Base-by-base conservation (phyloP, 2,888 invertebrate species). In the Drosophila leonis region DNA sequence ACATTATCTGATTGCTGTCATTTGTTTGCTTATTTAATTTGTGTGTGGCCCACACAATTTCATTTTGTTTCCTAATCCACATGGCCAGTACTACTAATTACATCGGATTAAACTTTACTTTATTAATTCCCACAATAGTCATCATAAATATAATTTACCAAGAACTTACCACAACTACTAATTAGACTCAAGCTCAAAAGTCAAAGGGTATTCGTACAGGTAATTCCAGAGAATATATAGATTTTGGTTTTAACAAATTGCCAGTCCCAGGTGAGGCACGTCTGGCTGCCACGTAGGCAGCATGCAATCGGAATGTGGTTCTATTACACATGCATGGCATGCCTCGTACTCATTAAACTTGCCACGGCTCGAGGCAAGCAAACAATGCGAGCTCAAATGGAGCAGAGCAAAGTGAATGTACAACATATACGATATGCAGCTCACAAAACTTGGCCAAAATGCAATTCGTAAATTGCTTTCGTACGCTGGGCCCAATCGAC, bases 381-480 rank as follows among this genome's bases (percentile, higher is more conserved):
- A 65, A 68, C 73, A 69, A 65, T 44, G 46, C 24, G 59, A 42
- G 46, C 57, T 55, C 64, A 65, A 75, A 72, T 75, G 54, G 65
- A 69, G 72, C 69, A 44, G 27, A 59, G 10, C 24, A 37, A 20
- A 35, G 54, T 37, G n/a, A 52, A 52, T 35, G 18, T 18, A 31
- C 48, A 49, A 49, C 27, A 29, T 46, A 9, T 56, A 31, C 31
- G 37, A 63, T 57, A 61, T 60, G 56, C 55, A 52, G 41, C 55
- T 41, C 55, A 33, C 48, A 20, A 18, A 46, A 44, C n/a, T 39
- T 18, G 56, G 44, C 44, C 37, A 35, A 48, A 73, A 57, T 77
- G 79, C 81, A 83, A 73, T 85, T 80, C 72, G 55, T 54, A 65
- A 82, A 85, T 82, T 80, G 83, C 83, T 78, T 78, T 54, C 41